Evolutionary conservation across 2,113 vertebrate genomes (phyloP).

Genomic region (Daboia siamensis): DNA sequence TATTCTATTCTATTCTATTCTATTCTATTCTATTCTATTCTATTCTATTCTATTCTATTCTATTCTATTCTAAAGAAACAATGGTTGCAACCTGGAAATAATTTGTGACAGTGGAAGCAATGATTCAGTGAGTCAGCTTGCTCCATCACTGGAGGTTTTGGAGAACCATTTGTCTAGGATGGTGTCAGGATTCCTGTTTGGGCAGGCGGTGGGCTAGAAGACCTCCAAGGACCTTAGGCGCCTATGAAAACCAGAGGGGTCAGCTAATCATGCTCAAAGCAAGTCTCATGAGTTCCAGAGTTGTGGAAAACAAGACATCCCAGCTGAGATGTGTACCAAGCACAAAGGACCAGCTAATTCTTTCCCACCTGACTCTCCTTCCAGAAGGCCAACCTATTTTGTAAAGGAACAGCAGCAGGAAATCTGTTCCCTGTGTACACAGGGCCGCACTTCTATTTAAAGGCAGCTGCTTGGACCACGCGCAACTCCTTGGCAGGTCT

Average conservation of each 20-base stretch:
- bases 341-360: slow-evolving; percentile 40
- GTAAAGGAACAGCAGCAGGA: slow-evolving; percentile 49
- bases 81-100: too few relatives aligned
- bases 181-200: too few relatives aligned
- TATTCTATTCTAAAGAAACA: too few relatives aligned
- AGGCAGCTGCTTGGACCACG: slow-evolving; percentile 52
- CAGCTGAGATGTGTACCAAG: slow-evolving; percentile 30
- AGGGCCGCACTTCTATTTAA: slow-evolving; percentile 40
- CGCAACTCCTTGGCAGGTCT: slow-evolving; percentile 62
- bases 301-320: slow-evolving; percentile 16
- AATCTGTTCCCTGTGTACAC: slow-evolving; percentile 36
- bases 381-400: slow-evolving; percentile 52
- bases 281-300: background rate
- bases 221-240: too few relatives aligned
- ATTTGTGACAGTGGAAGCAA: too few relatives aligned
- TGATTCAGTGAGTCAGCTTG: too few relatives aligned
- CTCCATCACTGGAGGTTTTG: too few relatives aligned
- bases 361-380: slow-evolving; percentile 36
- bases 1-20: too few relatives aligned
- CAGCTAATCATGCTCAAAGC: slow-evolving; percentile 26
- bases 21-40: too few relatives aligned
- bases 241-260: background rate
- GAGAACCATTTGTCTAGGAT: too few relatives aligned
- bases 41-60: too few relatives aligned
- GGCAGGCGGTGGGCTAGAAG: too few relatives aligned